These are phyloP conservation scores for Drosophila subquinaria DNA, from an alignment of 2,888 invertebrate genomes.

Conservation along the genomic window DNA sequence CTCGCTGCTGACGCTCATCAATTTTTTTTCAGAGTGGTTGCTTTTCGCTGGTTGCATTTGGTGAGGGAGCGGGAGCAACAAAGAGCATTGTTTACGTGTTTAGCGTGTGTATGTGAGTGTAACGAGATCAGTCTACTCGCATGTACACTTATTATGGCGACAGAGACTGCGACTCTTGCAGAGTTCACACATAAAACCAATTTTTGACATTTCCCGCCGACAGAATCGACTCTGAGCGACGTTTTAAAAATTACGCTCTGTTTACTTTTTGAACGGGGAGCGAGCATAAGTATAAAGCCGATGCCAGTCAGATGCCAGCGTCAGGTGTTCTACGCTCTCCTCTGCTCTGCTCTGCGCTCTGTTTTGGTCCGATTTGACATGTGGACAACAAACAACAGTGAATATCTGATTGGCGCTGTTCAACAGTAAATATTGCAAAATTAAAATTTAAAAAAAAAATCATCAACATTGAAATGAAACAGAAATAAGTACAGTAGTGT, in stretches of 20 bases:
- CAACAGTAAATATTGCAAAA: constrained; percentile 16
- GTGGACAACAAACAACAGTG: constrained; percentile 47
- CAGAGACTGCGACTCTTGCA: constrained; percentile 66
- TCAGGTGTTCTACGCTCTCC: constrained; percentile 59
- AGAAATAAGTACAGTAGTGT: constrained; percentile 62
- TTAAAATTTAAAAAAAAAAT: constrained; percentile 8
- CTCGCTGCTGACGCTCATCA: constrained; percentile 60
- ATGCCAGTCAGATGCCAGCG: constrained; percentile 43
- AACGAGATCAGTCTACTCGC: constrained; percentile 70
- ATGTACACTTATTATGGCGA: constrained; percentile 48
- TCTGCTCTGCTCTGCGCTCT: constrained; percentile 46
- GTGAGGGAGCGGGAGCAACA: constrained; percentile 75
- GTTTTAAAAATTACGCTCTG: constrained; percentile 77
- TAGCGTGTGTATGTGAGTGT: constrained; percentile 72
- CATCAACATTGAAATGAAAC: constrained; percentile 12
- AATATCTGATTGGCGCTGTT: constrained; percentile 52
- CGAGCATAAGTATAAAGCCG: constrained; percentile 56
- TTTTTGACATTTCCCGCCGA: constrained; percentile 78
- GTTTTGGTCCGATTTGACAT: constrained; percentile 68
- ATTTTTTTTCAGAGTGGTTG: constrained; percentile 70
- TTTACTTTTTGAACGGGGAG: constrained; percentile 71
- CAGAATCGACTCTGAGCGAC: constrained; percentile 69
- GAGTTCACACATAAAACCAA: constrained; percentile 66
- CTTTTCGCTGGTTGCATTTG: constrained; percentile 64
- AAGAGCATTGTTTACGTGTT: constrained; percentile 72